Conservation (phyloP, 2,888 invertebrate species). For the Cetonia aurata region DNA sequence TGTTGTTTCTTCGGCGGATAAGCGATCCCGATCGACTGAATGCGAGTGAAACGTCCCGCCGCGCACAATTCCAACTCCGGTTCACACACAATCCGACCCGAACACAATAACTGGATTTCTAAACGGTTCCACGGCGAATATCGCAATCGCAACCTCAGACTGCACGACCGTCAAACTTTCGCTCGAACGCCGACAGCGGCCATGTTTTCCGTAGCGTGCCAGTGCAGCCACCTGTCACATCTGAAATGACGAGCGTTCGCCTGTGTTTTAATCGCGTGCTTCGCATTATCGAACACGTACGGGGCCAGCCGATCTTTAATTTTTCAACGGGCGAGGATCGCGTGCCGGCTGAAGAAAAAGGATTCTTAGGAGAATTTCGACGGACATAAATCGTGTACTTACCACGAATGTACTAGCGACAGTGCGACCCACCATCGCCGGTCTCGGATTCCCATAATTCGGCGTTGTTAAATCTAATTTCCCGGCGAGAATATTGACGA, state of each 20-base stretch:
- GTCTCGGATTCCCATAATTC: background rate
- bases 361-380: background rate
- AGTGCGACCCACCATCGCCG: background rate
- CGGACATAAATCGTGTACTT: background rate
- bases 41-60: constrained; percentile 8
- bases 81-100: constrained; percentile 28
- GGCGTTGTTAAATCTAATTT: background rate
- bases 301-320: constrained; percentile 31
- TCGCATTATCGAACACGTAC: constrained; percentile 20
- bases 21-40: background rate
- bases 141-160: constrained; percentile 30
- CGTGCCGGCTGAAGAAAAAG: background rate
- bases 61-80: background rate
- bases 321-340: background rate
- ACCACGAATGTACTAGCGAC: background rate
- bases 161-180: constrained; percentile 58
- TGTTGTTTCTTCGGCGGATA: constrained; percentile 2
- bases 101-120: constrained; percentile 24
- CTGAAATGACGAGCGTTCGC: constrained; percentile 59
- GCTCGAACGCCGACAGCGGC: constrained; percentile 59
- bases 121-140: constrained; percentile 33
- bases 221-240: constrained; percentile 66
- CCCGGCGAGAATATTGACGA: constrained; percentile 4
- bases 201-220: constrained; percentile 65
- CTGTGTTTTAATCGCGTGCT: constrained; percentile 57